phyloP scores from a whole-genome alignment of 2,113 vertebrate genomes.

The Macaca nemestrina region DNA sequence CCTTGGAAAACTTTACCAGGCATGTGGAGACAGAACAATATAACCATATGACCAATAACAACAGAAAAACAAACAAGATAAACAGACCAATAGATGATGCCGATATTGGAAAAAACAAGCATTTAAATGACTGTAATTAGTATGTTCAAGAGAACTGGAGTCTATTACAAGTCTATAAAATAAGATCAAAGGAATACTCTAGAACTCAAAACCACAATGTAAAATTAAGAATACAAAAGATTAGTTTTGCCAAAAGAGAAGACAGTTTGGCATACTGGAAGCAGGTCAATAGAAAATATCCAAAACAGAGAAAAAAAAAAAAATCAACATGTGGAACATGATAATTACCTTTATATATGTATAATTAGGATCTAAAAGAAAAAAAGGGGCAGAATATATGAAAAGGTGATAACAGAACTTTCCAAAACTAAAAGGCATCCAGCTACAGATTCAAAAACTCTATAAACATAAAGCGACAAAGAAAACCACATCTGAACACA shows the following conservation, averaged over 20 bases:
- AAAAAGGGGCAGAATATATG: neutral
- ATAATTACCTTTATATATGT: neutral
- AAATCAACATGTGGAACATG: neutral
- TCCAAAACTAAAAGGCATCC: neutral
- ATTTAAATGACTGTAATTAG: constrained; percentile 5
- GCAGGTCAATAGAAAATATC: neutral
- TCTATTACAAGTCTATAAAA: constrained; percentile 32
- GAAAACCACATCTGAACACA: constrained; percentile 4
- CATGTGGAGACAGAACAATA: neutral
- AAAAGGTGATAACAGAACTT: neutral
- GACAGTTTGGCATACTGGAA: neutral
- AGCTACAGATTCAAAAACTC: neutral
- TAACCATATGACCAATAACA: neutral
- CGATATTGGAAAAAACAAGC: neutral
- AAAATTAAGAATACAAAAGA: constrained; percentile 35
- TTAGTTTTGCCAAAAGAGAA: neutral
- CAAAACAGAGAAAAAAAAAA: neutral
- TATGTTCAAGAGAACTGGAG: neutral
- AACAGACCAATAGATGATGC: neutral
- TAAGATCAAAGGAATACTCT: neutral
- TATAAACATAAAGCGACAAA: constrained; percentile 11
- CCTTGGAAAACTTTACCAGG: neutral
- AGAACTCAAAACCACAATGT: neutral
- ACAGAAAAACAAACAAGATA: neutral
- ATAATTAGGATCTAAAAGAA: neutral